These are phyloP conservation scores for Gari tellinella DNA, from an alignment of 2,888 invertebrate genomes.

Conservation along the genomic window DNA sequence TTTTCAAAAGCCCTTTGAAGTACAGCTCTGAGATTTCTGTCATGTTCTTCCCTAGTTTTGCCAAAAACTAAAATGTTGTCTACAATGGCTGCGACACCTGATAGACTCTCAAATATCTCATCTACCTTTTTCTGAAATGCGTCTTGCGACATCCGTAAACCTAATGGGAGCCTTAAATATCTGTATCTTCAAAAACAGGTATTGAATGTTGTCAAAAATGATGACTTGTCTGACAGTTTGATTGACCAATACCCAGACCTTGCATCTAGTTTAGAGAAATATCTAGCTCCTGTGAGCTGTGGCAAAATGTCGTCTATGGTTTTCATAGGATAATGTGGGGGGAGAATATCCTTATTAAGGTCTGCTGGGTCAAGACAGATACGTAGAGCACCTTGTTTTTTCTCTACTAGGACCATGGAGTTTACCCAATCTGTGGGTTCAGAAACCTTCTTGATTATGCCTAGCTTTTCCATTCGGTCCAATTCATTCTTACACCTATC, in stretches of 20 bases:
- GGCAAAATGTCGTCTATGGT: constrained; percentile 40
- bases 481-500: too few species aligned
- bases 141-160: constrained; percentile 21
- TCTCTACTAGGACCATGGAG: constrained; percentile 30
- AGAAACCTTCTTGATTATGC: background rate
- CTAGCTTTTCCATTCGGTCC: too few species aligned
- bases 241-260: constrained; percentile 47
- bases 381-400: constrained; percentile 6
- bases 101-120: constrained; percentile 38
- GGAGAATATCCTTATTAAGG: constrained; percentile 3
- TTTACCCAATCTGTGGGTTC: constrained; percentile 22
- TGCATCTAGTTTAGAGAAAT: constrained; percentile 46
- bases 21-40: too few species aligned
- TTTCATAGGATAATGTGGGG: constrained; percentile 34
- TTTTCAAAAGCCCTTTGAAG: constrained; percentile 20
- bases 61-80: too few species aligned
- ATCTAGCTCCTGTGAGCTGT: constrained; percentile 29
- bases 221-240: constrained; percentile 22
- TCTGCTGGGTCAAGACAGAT: constrained; percentile 14
- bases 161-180: background rate
- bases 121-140: constrained; percentile 47
- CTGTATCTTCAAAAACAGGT: constrained; percentile 52
- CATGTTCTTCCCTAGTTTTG: too few species aligned
- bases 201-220: constrained; percentile 41
- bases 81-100: background rate